A percentile compares a stretch with the other conserved stretches of the same genome.
These are phyloP conservation scores for Lasioglossum baleicum DNA, from an alignment of 1,140 invertebrate species.

Conservation along the genomic window DNA sequence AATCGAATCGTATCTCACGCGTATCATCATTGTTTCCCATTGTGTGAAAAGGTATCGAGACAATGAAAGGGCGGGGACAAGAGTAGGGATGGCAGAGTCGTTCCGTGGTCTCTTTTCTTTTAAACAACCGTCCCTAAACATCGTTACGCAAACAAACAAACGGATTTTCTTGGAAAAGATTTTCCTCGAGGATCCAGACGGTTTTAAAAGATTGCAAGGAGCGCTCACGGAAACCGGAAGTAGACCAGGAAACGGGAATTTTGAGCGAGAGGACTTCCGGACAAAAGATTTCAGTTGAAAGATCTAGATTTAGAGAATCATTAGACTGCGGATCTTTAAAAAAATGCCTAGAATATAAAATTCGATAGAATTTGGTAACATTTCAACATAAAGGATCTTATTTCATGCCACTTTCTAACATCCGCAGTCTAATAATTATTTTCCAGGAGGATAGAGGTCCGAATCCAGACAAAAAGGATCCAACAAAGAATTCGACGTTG, in stretches of 20 bases:
- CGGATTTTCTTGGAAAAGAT: background rate
- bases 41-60: constrained; percentile 28
- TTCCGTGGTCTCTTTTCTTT: background rate
- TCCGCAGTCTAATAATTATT: too few species aligned
- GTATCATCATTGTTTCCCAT: constrained; percentile 4
- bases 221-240: constrained; percentile 8
- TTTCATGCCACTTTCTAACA: too few species aligned
- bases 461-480: too few species aligned
- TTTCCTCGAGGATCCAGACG: too few species aligned
- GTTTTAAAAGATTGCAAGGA: background rate
- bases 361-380: too few species aligned
- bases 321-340: too few species aligned
- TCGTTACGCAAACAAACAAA: background rate
- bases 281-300: background rate
- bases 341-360: too few species aligned
- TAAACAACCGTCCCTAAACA: background rate
- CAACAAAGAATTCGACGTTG: too few species aligned
- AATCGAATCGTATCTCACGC: constrained; percentile 20
- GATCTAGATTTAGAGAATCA: too few species aligned
- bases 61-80: constrained; percentile 25
- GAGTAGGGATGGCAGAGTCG: background rate
- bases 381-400: too few species aligned
- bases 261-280: constrained; percentile 25
- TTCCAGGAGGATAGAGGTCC: too few species aligned
- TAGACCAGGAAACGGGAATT: constrained; percentile 11